Conservation (phyloP, 2,113 vertebrate genomes). For the Plecturocebus donacophilus region DNA sequence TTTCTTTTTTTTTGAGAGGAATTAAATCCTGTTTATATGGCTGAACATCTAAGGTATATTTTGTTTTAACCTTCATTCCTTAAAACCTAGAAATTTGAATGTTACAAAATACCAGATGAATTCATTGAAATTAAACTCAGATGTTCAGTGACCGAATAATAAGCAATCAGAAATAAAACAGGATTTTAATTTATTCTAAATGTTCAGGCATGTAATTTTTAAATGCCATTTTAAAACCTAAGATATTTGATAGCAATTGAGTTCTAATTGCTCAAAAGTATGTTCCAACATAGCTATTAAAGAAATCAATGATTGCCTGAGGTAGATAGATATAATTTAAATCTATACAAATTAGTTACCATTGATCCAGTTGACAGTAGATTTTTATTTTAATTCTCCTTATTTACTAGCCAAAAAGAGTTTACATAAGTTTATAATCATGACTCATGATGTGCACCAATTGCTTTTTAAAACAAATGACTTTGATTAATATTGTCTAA, state of each 20-base stretch:
- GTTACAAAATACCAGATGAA: conserved; percentile 26
- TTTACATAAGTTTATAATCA: conserved; percentile 83
- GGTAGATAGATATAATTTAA: conserved; percentile 81
- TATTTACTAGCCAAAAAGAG: conserved; percentile 81
- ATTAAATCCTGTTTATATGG: not conserved
- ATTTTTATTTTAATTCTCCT: conserved; percentile 79
- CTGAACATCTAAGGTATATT: not conserved
- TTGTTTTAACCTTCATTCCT: conserved; percentile 6
- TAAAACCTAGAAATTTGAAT: conserved; percentile 38
- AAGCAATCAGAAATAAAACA: conserved; percentile 66
- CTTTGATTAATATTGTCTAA: conserved; percentile 80
- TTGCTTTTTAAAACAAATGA: conserved; percentile 74
- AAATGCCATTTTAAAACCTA: conserved; percentile 78
- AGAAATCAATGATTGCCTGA: conserved; percentile 82
- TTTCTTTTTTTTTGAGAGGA: conserved; percentile 42
- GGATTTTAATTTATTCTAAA: conserved; percentile 78
- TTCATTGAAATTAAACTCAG: conserved; percentile 65
- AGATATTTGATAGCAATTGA: conserved; percentile 80
- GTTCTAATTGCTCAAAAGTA: conserved; percentile 86
- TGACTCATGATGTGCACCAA: conserved; percentile 69
- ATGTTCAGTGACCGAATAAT: conserved; percentile 67
- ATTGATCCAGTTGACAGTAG: conserved; percentile 82
- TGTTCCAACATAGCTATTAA: conserved; percentile 84
- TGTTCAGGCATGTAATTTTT: conserved; percentile 80
- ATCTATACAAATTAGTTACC: conserved; percentile 83